Percentiles rank a stretch among this genome's conserved stretches.
Evolutionary conservation across 2,888 invertebrate species (phyloP).

Genomic region (Melieria crassipennis): DNA sequence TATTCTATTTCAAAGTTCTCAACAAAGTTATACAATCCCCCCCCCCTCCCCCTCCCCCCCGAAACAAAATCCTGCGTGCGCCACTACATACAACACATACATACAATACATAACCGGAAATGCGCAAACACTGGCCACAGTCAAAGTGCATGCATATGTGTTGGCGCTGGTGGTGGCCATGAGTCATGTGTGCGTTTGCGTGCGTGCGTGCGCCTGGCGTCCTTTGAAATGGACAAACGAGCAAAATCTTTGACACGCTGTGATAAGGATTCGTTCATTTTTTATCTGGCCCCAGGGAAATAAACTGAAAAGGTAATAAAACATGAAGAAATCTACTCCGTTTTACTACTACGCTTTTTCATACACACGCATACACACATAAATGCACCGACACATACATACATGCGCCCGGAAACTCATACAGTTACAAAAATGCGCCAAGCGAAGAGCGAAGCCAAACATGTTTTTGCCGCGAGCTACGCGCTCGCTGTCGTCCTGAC

Average conservation of each 20-base stretch:
- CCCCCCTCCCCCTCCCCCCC: too few relatives aligned
- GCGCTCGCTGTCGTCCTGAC: too few relatives aligned
- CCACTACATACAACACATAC: background rate
- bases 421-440: background rate
- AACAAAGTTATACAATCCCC: too few relatives aligned
- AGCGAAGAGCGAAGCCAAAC: background rate
- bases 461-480: too few relatives aligned
- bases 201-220: background rate
- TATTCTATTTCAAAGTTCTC: too few relatives aligned
- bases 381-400: background rate
- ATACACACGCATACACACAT: background rate
- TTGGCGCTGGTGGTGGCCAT: background rate
- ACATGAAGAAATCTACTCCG: constrained; percentile 52
- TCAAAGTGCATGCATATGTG: background rate
- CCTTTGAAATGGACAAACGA: background rate
- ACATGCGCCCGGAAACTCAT: background rate
- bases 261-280: constrained; percentile 62
- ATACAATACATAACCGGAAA: constrained; percentile 7
- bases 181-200: constrained; percentile 7
- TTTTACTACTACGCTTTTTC: constrained; percentile 38
- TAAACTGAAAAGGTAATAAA: constrained; percentile 62
- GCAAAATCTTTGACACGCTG: constrained; percentile 58
- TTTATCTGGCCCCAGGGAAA: constrained; percentile 61
- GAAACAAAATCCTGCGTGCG: too few relatives aligned
- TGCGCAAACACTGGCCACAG: constrained; percentile 11